Evolutionary conservation across 2,888 invertebrate genomes (phyloP), one percentile per base, ranked within the genome.

Genomic region (Leucania comma): DNA sequence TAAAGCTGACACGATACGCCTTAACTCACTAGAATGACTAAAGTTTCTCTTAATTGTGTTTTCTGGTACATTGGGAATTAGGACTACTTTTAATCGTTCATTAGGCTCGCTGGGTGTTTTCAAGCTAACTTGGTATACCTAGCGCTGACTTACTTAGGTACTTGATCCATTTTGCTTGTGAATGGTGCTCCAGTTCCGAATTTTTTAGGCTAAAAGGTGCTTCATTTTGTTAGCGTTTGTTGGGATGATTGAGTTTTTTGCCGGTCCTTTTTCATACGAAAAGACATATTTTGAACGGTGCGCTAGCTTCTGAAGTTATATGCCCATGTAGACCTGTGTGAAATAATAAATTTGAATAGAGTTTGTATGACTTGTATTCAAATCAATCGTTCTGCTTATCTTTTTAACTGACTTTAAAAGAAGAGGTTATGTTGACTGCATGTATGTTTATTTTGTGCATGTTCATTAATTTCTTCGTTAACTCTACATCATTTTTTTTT

Each of bases 11-110:
- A 24, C 51, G 54, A 42, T 50, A 35, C 61, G 17, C 26, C 22
- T n/a, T 42, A 54, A 73, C 42, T 70, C 57, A 61, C 48, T 62
- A 51, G 10, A 70, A 65, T 58, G n/a, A 62, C 63, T 64, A 32
- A 75, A 70, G 32, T 74, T 79, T n/a, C 17, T 22, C 3, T 20
- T 58, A 69, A 80, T 64, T 56, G 57, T 69, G 42, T 78, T 80
- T 54, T 80, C 54, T 64, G n/a, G 46, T 68, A 63, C 63, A 75
- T 69, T 75, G 42, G 24, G 17, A 68, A 68, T 56, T 56, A 68
- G 20, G 20, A 29, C 29, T 76, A 65, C 24, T 60, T 68, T 53
- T 58, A 65, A 64, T 58, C 10, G 42, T 56, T 63, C n/a, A 14
- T 51, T 56, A 64, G 56, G 50, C 80, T 24, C 5, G 42, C 10